Evolutionary conservation across 2,113 vertebrate genomes (phyloP).

Genomic region (Brachyhypopomus occidentalis): DNA sequence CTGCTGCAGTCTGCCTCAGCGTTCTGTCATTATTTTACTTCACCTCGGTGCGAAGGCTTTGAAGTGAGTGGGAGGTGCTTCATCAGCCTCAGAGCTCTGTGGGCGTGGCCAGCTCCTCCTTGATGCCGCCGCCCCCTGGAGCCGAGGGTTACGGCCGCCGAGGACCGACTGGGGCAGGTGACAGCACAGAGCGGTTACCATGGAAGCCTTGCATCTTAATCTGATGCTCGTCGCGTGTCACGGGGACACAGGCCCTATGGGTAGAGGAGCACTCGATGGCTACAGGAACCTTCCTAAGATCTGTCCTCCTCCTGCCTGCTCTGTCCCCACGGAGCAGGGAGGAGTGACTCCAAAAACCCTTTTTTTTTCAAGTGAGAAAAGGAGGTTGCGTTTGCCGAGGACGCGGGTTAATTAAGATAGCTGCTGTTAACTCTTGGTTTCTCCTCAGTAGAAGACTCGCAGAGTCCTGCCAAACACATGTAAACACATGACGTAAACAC

Average conservation of each 20-base stretch:
- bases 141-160: conserved; percentile 34
- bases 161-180: conserved; percentile 5
- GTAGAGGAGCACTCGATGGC: conserved; percentile 16
- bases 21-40: conserved; percentile 5
- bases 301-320: conserved; percentile 9
- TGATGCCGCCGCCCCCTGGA: conserved; percentile 16
- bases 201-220: conserved; percentile 34
- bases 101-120: conserved; percentile 30
- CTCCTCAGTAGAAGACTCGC: not conserved
- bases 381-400: not conserved
- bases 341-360: not conserved
- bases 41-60: conserved; percentile 12
- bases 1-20: not conserved
- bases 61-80: conserved; percentile 1
- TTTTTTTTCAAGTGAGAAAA: not conserved
- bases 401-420: conserved; percentile 25
- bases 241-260: not conserved
- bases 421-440: conserved; percentile 1
- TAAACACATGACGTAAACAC: not conserved
- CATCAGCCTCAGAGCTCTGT: conserved; percentile 15
- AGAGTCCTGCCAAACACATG: conserved; percentile 16
- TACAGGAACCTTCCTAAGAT: conserved; percentile 22
- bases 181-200: conserved; percentile 38
- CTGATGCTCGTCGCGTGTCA: conserved; percentile 38
- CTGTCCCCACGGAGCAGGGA: not conserved